A percentile compares a stretch with the other conserved stretches of the same genome.
Evolutionary conservation across 2,888 invertebrate genomes (phyloP).

Genomic region (Molanna angustata): DNA sequence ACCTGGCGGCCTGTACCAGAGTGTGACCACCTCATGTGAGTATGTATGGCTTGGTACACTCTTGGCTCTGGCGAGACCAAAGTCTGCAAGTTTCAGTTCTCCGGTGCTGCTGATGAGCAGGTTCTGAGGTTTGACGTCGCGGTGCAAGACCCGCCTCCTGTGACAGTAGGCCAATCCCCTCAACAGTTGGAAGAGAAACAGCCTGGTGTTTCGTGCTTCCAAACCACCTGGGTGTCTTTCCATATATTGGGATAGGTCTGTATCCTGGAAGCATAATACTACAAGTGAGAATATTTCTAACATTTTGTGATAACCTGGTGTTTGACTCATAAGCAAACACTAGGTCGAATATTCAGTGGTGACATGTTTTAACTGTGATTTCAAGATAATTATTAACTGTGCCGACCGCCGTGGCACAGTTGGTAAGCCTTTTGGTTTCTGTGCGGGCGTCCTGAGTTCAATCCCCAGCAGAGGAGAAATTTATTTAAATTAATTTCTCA

Average conservation of each 20-base stretch:
- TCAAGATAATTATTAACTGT: too few relatives aligned
- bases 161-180: slow-evolving; percentile 97
- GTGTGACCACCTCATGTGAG: slow-evolving; percentile 96
- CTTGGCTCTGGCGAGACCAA: slow-evolving; percentile 96
- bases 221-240: slow-evolving; percentile 94
- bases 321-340: too few relatives aligned
- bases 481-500: too few relatives aligned
- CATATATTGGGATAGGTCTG: slow-evolving; percentile 98
- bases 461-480: too few relatives aligned
- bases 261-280: slow-evolving; percentile 71
- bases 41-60: slow-evolving; percentile 98
- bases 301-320: too few relatives aligned
- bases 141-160: slow-evolving; percentile 90
- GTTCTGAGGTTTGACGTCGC: slow-evolving; percentile 98
- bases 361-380: too few relatives aligned
- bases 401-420: too few relatives aligned
- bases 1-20: slow-evolving; percentile 98
- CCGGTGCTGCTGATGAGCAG: slow-evolving; percentile 94
- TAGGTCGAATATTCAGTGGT: too few relatives aligned
- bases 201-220: slow-evolving; percentile 89
- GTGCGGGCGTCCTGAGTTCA: too few relatives aligned
- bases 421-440: too few relatives aligned
- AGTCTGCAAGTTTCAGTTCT: slow-evolving; percentile 97
- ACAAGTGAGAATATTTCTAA: too few relatives aligned
- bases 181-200: slow-evolving; percentile 95